Evolutionary conservation across 92 coral and sea anemone genomes (phyloP), one percentile per base, ranked within the genome.

Genomic region (Blastomussa wellsi): DNA sequence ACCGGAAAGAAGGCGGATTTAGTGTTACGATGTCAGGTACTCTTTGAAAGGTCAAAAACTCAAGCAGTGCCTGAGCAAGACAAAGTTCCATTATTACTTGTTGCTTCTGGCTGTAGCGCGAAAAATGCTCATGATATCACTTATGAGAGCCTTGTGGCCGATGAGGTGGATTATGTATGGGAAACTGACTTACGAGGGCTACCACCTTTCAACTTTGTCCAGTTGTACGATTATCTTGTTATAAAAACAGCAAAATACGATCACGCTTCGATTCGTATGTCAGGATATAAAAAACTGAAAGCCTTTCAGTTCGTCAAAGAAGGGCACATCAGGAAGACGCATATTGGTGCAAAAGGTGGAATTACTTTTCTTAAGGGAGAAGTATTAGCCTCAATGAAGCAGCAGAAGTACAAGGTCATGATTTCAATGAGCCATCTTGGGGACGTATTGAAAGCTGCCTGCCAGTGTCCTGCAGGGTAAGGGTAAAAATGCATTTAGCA

Each of bases 391-490:
- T 90, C 90, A 38, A 77, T 90, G 93, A 87, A 86, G 60, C 72
- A 70, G 59, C 31, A 47, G 31, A 82, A 77, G 48, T 90, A 90
- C 86, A 66, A 69, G 48, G 69, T 76, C 41, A 76, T 89, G 66
- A 86, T 85, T 10, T 49, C 75, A 28, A 80, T 87, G 52, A 51
- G 78, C 72, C 76, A 75, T 33, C 41, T 55, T 64, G 86, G 86
- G 15, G 83, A 72, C 57, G 80, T 80, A 13, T 24, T 57, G 17
- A 86, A 79, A 68, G 93, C 88, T 31, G 93, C 93, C 31, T 90
- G 93, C 84, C 75, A 86, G 80, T 90, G 90, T 82, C 88, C 88
- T 22, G 90, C 93, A 90, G 90, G 90, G 93, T 90, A 86, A 84
- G 84, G 41, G 76, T 47, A 20, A 39, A 80, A 51, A 69, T 66